Conservation (phyloP, 2,888 invertebrate genomes). For the Chaitophorus viminalis region DNA sequence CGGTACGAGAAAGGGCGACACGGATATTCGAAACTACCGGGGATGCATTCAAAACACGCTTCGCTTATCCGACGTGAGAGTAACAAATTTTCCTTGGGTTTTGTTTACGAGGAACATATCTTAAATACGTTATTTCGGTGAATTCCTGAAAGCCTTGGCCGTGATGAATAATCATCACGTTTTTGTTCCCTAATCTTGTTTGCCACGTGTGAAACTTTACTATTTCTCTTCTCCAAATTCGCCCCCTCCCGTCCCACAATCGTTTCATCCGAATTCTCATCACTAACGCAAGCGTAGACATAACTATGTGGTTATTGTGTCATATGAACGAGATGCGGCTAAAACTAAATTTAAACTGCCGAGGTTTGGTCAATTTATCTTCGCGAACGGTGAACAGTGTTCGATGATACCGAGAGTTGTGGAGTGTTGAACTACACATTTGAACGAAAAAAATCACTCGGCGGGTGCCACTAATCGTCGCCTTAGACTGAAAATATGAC, state of each 20-base stretch:
- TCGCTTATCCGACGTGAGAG: background rate
- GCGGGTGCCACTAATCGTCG: background rate
- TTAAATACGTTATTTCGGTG: background rate
- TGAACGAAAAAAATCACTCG: background rate
- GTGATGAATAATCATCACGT: constrained; percentile 49
- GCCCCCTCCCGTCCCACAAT: background rate
- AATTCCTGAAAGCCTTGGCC: background rate
- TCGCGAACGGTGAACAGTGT: background rate
- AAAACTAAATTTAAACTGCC: constrained; percentile 9
- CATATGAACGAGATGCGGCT: background rate
- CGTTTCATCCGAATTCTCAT: background rate
- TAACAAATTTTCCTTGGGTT: background rate
- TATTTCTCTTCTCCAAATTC: background rate
- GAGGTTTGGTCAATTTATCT: constrained; percentile 24
- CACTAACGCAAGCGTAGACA: background rate
- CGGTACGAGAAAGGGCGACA: background rate
- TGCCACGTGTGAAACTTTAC: constrained; percentile 26
- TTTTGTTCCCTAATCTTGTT: constrained; percentile 23
- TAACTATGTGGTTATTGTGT: too few relatives aligned
- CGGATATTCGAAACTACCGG: background rate
- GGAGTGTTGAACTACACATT: background rate
- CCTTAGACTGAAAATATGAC: constrained; percentile 13
- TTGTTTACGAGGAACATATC: background rate
- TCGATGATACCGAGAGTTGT: background rate
- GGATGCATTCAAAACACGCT: background rate